Evolutionary conservation across 2,113 vertebrate species (phyloP).

Genomic region (Steatornis caripensis): DNA sequence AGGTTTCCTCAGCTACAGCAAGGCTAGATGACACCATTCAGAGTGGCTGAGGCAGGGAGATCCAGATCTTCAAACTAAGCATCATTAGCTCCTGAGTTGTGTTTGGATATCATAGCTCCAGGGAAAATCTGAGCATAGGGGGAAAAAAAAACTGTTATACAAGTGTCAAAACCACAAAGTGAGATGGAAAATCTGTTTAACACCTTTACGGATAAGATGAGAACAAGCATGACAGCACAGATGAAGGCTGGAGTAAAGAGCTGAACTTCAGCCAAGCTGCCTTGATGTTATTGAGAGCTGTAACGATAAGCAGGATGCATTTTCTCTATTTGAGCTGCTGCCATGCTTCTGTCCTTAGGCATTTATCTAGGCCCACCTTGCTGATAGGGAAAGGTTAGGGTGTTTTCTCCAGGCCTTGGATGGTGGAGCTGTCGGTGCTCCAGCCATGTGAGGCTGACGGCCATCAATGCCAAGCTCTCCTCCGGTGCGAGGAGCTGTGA

Average conservation of each 20-base stretch:
- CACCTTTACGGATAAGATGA: neutral
- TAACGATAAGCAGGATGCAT: neutral
- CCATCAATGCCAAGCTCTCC: neutral
- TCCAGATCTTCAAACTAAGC: neutral
- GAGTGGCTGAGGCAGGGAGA: neutral
- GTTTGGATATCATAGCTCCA: neutral
- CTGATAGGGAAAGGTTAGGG: neutral
- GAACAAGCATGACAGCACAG: neutral
- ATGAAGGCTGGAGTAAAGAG: neutral
- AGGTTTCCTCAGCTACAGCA: neutral
- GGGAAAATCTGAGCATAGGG: neutral
- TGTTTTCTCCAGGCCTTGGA: neutral
- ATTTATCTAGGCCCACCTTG: neutral
- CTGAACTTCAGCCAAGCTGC: neutral
- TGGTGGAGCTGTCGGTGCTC: neutral
- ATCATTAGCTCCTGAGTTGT: neutral
- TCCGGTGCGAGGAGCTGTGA: rapidly evolving
- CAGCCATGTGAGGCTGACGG: rapidly evolving
- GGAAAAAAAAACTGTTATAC: neutral
- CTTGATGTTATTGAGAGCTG: neutral
- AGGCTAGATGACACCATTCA: neutral
- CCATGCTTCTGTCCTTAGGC: neutral
- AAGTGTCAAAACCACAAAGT: neutral
- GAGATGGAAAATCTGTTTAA: slow-evolving; percentile 11
- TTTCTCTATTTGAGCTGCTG: neutral